A percentile compares a stretch with the other conserved stretches of the same genome.
Evolutionary conservation across 1,140 invertebrate genomes (phyloP).

Genomic region (Idris sp.): DNA sequence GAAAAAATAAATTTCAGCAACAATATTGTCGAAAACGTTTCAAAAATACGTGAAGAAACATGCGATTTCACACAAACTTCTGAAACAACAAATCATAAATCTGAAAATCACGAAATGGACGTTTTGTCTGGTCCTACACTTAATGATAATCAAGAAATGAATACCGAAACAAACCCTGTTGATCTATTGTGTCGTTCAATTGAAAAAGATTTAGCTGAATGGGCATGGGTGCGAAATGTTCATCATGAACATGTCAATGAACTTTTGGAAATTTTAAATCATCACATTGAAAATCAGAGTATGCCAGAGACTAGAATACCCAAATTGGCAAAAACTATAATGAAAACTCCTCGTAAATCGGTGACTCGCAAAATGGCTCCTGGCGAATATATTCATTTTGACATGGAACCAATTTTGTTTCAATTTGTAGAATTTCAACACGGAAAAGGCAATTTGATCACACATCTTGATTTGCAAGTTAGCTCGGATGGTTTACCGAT

Average conservation of each 20-base stretch:
- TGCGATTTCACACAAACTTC: too few relatives aligned
- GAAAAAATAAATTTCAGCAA: background rate
- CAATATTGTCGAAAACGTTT: background rate
- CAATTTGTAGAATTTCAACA: constrained; percentile 6
- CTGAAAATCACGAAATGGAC: too few relatives aligned
- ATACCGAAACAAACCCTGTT: too few relatives aligned
- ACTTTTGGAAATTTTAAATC: constrained; percentile 3
- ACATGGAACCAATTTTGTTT: background rate
- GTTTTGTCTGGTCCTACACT: background rate
- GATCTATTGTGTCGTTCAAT: background rate
- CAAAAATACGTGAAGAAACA: too few relatives aligned
- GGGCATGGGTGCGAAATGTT: background rate
- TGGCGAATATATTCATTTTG: background rate
- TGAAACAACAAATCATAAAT: too few relatives aligned
- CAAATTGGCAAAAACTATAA: background rate
- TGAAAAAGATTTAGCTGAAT: constrained; percentile 2
- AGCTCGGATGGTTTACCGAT: constrained; percentile 18
- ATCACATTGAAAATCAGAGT: constrained; percentile 8
- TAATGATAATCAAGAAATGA: background rate
- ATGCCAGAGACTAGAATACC: background rate
- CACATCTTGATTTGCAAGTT: constrained; percentile 21
- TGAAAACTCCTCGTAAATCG: constrained; percentile 5
- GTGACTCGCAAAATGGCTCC: background rate
- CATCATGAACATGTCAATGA: constrained; percentile 1
- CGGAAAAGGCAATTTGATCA: background rate